Conservation (phyloP, 2,113 vertebrate genomes). For the Microtus montanus region DNA sequence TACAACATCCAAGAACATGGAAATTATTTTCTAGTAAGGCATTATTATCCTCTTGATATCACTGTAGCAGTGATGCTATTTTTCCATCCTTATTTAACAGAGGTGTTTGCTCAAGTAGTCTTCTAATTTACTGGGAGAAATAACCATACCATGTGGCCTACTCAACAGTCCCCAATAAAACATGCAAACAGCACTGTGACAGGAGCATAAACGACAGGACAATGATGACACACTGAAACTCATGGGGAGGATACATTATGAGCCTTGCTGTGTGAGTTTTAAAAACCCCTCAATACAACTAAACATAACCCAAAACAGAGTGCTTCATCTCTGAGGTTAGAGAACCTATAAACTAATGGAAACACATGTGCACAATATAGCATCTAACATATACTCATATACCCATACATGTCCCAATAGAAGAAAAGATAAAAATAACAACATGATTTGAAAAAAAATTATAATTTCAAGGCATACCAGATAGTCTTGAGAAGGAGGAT, state of each 20-base stretch:
- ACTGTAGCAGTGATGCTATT: not conserved
- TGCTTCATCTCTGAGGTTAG: constrained; percentile 33
- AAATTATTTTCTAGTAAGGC: not conserved
- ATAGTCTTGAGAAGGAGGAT: not conserved
- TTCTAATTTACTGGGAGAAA: not conserved
- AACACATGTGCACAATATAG: not conserved
- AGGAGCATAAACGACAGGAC: constrained; percentile 4
- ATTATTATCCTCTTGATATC: not conserved
- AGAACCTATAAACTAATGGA: not conserved
- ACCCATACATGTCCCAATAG: not conserved
- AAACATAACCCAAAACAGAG: constrained; percentile 10
- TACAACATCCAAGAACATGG: not conserved
- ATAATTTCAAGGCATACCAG: constrained; percentile 23
- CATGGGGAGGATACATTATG: not conserved
- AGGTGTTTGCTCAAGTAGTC: not conserved
- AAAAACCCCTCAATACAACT: not conserved
- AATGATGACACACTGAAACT: not conserved
- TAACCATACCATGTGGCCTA: not conserved
- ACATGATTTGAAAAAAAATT: constrained; percentile 51
- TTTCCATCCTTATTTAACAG: constrained; percentile 28
- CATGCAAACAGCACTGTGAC: not conserved
- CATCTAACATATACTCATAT: not conserved
- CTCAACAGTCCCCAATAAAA: not conserved
- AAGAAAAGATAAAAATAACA: constrained; percentile 19
- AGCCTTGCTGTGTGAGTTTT: not conserved